Percentiles rank a stretch among this genome's conserved stretches.
Evolutionary conservation across 2,888 invertebrate species (phyloP).

Genomic region (Helobdella robusta): DNA sequence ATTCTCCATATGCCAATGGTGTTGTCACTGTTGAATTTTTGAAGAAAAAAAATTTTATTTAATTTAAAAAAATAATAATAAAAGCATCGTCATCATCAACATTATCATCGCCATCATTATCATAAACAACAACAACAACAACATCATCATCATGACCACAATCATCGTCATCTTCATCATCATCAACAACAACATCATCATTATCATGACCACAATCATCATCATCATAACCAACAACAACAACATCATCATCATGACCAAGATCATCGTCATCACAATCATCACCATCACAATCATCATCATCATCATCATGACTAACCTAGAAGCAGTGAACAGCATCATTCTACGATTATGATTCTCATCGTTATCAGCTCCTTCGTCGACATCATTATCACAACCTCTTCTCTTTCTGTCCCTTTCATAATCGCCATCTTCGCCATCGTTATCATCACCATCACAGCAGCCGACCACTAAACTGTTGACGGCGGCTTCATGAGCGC

Average conservation of each 20-base stretch:
- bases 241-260: background rate
- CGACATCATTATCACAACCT: no score
- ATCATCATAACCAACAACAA: background rate
- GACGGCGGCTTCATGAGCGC: constrained; percentile 11
- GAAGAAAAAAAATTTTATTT: no score
- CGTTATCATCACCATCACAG: no score
- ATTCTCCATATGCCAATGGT: no score
- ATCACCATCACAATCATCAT: background rate
- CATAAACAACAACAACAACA: background rate
- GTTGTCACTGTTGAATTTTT: no score
- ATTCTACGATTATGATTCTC: background rate
- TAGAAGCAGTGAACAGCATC: constrained; percentile 19
- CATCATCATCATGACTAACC: constrained; percentile 5
- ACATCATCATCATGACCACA: background rate
- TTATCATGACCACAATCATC: background rate
- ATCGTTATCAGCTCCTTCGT: background rate
- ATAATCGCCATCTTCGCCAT: no score
- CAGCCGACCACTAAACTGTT: background rate
- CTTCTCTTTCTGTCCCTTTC: no score
- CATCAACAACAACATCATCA: background rate
- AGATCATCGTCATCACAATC: background rate
- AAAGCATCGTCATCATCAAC: background rate
- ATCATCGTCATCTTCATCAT: background rate
- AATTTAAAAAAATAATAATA: no score
- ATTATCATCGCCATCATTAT: background rate